Base-by-base conservation (phyloP, 2,797 vertebrate species). In the Acanthurus lineatus region DNA sequence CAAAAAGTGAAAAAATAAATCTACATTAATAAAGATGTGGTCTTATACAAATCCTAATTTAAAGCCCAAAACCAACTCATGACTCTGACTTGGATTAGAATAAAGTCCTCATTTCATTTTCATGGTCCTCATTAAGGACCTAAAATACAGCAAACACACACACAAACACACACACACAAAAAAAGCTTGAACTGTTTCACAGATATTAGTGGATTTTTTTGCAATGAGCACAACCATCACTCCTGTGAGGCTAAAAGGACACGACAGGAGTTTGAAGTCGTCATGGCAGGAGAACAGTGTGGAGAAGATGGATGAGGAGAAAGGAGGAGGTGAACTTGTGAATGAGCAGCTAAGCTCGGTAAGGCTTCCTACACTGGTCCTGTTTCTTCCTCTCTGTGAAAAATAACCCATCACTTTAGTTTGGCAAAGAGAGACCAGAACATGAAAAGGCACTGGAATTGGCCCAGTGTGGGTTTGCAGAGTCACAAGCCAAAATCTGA, bases 221-320 rank as follows among this genome's bases (percentile, higher is more conserved):
- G 59, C 74, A 68, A 58, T 42, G 12, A 83, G 32, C 35, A 49
- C 53, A 76, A 57, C 28, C 11, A 22, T 64, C 1, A 15, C 25
- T 85, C 49, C 71, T 86, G 75, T 82, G 71, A 7, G 64, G 60
- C 77, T 47, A 76, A 75, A 79, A 65, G 64, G 67, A 79, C 81
- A 77, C 83, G 86, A 84, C 79, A n/a, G 76, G 65, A 88, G 67
- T 83, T 86, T 92, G 81, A 86, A 76, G 68, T 83, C 81, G 83
- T 20, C 69, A 84, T 72, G 1, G 9, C 61, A 64, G 47, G 47
- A 76, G 40, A 74, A 63, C 19, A 75, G 65, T 65, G 61, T 2
- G 6, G 73, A 64, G 67, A 84, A 81, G 81, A 89, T 81, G 56
- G 69, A 86, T 86, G 79, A 77, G 40, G 44, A 64, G 5, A 58